A percentile compares a stretch with the other conserved stretches of the same genome.
These are phyloP conservation scores for Xenus cinereus DNA, from an alignment of 2,113 vertebrate species.

Conservation along the genomic window DNA sequence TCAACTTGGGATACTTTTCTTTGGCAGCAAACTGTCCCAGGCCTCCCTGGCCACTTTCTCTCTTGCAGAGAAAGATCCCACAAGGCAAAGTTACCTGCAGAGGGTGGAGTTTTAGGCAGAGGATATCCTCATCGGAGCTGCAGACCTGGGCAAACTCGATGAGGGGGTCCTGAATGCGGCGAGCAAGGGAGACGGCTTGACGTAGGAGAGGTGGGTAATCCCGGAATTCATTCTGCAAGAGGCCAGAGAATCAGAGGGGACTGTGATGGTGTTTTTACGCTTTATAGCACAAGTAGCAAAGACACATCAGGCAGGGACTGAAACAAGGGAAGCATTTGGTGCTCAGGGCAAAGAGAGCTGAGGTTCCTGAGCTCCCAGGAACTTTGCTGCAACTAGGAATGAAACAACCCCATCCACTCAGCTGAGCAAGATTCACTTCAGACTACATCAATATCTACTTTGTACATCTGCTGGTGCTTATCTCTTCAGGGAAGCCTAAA, in stretches of 20 bases:
- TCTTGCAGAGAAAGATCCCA: neutral
- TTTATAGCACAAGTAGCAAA: neutral
- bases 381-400: neutral
- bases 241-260: neutral
- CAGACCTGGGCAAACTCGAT: slow-evolving; percentile 97
- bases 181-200: slow-evolving; percentile 93
- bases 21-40: neutral
- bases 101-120: slow-evolving; percentile 96
- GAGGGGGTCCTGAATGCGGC: slow-evolving; percentile 95
- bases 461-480: neutral
- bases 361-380: neutral
- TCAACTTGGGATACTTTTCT: neutral
- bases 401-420: neutral
- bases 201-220: slow-evolving; percentile 95
- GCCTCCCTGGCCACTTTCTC: neutral
- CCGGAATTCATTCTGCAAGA: slow-evolving; percentile 82
- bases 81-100: slow-evolving; percentile 81
- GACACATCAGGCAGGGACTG: neutral
- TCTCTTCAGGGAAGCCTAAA: neutral
- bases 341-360: neutral
- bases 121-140: slow-evolving; percentile 94
- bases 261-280: too few relatives aligned
- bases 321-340: neutral
- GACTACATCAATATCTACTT: neutral
- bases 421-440: neutral